Conservation (phyloP, 2,797 vertebrate genomes). For the Diplodus sargus region DNA sequence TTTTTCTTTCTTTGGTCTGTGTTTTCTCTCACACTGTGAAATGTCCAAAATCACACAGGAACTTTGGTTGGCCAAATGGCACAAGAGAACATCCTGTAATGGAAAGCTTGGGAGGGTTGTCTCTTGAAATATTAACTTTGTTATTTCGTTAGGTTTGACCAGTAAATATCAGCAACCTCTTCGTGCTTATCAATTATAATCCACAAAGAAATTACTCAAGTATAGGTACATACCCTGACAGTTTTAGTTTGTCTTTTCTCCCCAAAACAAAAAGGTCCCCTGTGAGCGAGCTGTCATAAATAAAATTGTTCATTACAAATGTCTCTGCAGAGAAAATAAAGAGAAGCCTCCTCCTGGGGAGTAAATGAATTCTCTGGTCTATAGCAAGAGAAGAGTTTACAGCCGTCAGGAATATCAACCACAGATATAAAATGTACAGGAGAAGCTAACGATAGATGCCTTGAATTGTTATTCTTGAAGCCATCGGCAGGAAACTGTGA, state of each 20-base stretch:
- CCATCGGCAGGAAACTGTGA: conserved; percentile 7
- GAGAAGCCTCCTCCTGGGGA: conserved; percentile 39
- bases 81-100: conserved; percentile 21
- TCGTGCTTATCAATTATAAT: not conserved
- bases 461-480: conserved; percentile 18
- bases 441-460: conserved; percentile 35
- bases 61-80: not conserved
- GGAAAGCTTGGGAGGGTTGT: conserved; percentile 1
- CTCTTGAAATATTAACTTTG: conserved; percentile 10
- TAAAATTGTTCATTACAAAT: conserved; percentile 54
- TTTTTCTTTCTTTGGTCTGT: conserved; percentile 16
- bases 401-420: conserved; percentile 44
- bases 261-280: conserved; percentile 20
- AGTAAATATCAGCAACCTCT: not conserved
- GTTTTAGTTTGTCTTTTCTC: not conserved
- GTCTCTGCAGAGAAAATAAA: conserved; percentile 55
- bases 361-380: conserved; percentile 56
- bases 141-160: too few species aligned
- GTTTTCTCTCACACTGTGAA: conserved; percentile 19
- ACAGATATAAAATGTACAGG: conserved; percentile 43
- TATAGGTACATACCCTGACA: not conserved
- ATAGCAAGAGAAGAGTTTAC: conserved; percentile 47
- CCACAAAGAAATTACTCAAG: not conserved
- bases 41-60: conserved; percentile 26
- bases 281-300: conserved; percentile 46